A percentile compares a stretch with the other conserved stretches of the same genome.
Evolutionary conservation across 2,888 invertebrate species (phyloP).

Genomic region (Pollenia labialis): DNA sequence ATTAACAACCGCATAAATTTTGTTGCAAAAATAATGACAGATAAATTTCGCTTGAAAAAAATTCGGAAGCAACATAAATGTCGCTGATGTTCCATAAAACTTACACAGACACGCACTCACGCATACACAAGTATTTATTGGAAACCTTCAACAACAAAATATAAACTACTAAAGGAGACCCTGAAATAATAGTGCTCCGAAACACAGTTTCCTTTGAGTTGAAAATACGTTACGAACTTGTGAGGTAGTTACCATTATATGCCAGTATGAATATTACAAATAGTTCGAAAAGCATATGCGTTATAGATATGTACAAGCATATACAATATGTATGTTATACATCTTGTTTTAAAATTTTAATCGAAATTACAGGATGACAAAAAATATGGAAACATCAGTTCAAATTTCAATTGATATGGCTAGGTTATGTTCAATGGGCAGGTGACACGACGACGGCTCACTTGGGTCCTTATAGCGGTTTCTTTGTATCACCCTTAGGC

Average conservation of each 20-base stretch:
- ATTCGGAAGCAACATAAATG: slow-evolving; percentile 57
- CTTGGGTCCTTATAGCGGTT: no score
- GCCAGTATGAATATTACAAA: slow-evolving; percentile 25
- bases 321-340: no score
- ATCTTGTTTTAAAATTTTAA: no score
- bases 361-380: no score
- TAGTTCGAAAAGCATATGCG: not conserved
- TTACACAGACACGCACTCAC: not conserved
- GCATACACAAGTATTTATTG: slow-evolving; percentile 16
- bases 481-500: no score
- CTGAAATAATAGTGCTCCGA: slow-evolving; percentile 1
- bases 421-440: no score
- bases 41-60: slow-evolving; percentile 58
- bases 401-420: no score
- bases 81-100: slow-evolving; percentile 53
- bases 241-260: slow-evolving; percentile 31
- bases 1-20: slow-evolving; percentile 41
- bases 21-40: slow-evolving; percentile 49
- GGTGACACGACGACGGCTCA: no score
- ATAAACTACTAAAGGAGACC: slow-evolving; percentile 28
- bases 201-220: slow-evolving; percentile 85
- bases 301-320: no score
- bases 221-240: slow-evolving; percentile 32
- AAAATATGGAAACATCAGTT: no score
- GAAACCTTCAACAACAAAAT: slow-evolving; percentile 19